phyloP scores from a whole-genome alignment of 1,140 invertebrate species.

The Bombus waltoni region DNA sequence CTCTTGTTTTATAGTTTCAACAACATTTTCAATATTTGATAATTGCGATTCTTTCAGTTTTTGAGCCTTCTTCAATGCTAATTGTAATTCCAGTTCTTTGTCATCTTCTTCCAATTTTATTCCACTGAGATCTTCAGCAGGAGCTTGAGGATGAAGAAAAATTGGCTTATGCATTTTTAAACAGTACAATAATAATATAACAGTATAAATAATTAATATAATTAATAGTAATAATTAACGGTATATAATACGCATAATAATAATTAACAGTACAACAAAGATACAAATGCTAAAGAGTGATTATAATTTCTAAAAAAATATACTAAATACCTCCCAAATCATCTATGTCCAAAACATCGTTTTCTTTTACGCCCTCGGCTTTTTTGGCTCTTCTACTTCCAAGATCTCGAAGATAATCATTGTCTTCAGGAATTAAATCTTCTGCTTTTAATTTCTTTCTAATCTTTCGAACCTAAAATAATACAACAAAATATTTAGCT shows the following conservation, averaged over 20 bases:
- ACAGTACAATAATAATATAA: conserved; percentile 19
- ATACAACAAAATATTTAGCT: neutral
- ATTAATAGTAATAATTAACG: no score
- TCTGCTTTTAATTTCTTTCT: conserved; percentile 84
- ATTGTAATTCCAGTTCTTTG: conserved; percentile 89
- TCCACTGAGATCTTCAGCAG: conserved; percentile 84
- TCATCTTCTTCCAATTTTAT: conserved; percentile 90
- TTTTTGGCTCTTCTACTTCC: conserved; percentile 82
- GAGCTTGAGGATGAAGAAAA: conserved; percentile 73
- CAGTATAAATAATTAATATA: no score
- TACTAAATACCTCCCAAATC: conserved; percentile 81
- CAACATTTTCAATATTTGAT: conserved; percentile 78
- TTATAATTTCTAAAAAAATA: neutral
- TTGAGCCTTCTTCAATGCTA: conserved; percentile 89
- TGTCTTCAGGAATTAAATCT: conserved; percentile 82
- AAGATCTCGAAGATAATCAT: conserved; percentile 82
- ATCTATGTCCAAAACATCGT: conserved; percentile 81
- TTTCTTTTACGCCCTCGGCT: conserved; percentile 75
- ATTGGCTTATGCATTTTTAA: neutral
- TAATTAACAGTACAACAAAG: no score
- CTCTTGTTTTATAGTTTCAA: conserved; percentile 79
- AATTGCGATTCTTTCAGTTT: conserved; percentile 86
- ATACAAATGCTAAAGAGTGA: neutral
- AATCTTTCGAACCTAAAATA: conserved; percentile 79
- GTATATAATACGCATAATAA: no score